Base-by-base conservation (phyloP, 2,797 vertebrate species). In the Peromyscus melanophrys region DNA sequence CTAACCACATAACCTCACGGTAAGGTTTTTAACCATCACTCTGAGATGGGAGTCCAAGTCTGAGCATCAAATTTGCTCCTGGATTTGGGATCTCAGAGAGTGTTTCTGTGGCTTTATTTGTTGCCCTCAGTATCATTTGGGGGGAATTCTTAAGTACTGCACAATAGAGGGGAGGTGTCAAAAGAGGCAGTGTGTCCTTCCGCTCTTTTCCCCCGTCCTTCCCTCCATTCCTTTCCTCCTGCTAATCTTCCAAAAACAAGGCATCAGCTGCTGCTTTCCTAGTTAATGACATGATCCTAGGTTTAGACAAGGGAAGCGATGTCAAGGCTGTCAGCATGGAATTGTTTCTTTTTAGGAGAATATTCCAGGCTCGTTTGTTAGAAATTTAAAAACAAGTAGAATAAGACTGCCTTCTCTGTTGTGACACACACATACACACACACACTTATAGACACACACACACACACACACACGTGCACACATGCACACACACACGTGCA, bases 301-400 rank as follows among this genome's bases (percentile, higher is more conserved):
- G 37, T 91, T 92, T 96, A 80, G 77, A 71, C 17, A 37, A 78
- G 75, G 49, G 8, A 92, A 85, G 43, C 86, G n/a, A 82, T 88
- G 27, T 80, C 34, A 86, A 43, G 16, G 65, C 57, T 95, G 76
- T 87, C 61, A 73, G 69, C 37, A 90, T 59, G 61, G 89, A 80
- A 63, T 86, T 43, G 19, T 87, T 80, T 95, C 52, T 91, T 91
- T 96, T 90, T 49, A 29, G 37, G 63, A 55, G 9, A 94, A 89
- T 89, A 94, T 89, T 89, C 17, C 75, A 88, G 87, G 73, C 27
- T 96, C 6, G 17, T 65, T 29, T 93, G 83, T 83, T 55, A 93
- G 49, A 95, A 80, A 94, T 71, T 80, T 96, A 61, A 89, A 96
- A 59, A 87, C 34, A 57, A 83, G 25, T 73, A 65, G 63, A 71